These are phyloP conservation scores for Leptopterna dolabrata DNA, from an alignment of 2,888 invertebrate species.

Conservation along the genomic window DNA sequence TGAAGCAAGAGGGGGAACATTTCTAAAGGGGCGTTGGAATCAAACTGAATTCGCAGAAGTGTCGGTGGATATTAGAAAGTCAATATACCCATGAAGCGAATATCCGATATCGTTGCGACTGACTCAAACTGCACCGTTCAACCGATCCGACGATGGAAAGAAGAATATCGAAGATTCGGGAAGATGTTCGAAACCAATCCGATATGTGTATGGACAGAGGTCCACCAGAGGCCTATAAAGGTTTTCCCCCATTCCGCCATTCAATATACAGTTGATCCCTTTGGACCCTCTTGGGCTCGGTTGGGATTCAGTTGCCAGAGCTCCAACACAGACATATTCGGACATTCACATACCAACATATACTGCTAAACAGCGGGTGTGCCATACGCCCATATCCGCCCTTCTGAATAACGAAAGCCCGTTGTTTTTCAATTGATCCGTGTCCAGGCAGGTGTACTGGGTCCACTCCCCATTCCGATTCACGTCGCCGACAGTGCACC, in stretches of 20 bases:
- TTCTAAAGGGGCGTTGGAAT: too few species aligned
- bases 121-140: too few species aligned
- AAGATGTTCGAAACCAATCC: too few species aligned
- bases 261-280: not conserved
- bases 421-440: not conserved
- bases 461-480: not conserved
- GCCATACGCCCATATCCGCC: not conserved
- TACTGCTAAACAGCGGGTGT: not conserved
- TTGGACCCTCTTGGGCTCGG: not conserved
- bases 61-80: too few species aligned
- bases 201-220: not conserved
- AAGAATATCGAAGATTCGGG: too few species aligned
- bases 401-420: not conserved
- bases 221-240: not conserved
- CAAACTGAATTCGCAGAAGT: too few species aligned
- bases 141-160: too few species aligned
- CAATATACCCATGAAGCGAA: too few species aligned
- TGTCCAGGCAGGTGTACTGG: not conserved
- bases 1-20: too few species aligned
- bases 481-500: not conserved
- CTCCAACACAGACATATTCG: not conserved
- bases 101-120: too few species aligned
- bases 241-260: not conserved
- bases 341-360: not conserved
- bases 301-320: not conserved